phyloP scores from a whole-genome alignment of 2,113 vertebrate species.

The Aspiorhynchus laticeps region DNA sequence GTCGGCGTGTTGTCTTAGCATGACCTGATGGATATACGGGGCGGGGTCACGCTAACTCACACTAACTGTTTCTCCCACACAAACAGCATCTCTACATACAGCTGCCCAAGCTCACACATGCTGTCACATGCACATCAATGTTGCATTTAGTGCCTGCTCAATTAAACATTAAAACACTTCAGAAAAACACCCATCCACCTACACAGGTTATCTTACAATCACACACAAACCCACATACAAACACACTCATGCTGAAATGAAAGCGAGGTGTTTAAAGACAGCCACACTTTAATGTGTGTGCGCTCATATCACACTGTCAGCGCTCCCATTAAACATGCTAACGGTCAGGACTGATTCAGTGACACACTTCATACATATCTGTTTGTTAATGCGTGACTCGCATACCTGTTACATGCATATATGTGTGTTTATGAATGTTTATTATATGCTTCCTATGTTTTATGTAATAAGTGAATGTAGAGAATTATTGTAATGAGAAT shows the following conservation, averaged over 20 bases:
- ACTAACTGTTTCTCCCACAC: not conserved
- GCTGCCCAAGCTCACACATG: conserved; percentile 59
- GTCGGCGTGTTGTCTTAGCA: not conserved
- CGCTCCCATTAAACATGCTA: conserved; percentile 9
- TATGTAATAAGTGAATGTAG: too few species aligned
- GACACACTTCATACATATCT: conserved; percentile 19
- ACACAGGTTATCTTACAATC: conserved; percentile 66
- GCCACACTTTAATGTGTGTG: not conserved
- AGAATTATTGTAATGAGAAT: too few species aligned
- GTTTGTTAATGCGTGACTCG: not conserved
- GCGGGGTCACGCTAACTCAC: not conserved
- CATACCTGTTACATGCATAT: not conserved
- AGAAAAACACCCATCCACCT: conserved; percentile 72
- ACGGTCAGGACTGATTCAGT: conserved; percentile 19
- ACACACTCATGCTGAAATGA: not conserved
- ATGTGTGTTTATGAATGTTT: not conserved
- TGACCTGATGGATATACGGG: not conserved
- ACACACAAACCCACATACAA: conserved; percentile 35
- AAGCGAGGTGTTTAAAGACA: not conserved
- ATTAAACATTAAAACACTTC: conserved; percentile 70
- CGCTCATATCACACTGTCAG: not conserved
- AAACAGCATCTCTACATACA: conserved; percentile 66
- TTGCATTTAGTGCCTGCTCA: conserved; percentile 57
- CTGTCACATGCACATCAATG: conserved; percentile 69
- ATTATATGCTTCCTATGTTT: not conserved